Percentiles rank a stretch among this genome's conserved stretches.
phyloP scores from a whole-genome alignment of 2,113 vertebrate genomes.

The Hemiprocne comata region DNA sequence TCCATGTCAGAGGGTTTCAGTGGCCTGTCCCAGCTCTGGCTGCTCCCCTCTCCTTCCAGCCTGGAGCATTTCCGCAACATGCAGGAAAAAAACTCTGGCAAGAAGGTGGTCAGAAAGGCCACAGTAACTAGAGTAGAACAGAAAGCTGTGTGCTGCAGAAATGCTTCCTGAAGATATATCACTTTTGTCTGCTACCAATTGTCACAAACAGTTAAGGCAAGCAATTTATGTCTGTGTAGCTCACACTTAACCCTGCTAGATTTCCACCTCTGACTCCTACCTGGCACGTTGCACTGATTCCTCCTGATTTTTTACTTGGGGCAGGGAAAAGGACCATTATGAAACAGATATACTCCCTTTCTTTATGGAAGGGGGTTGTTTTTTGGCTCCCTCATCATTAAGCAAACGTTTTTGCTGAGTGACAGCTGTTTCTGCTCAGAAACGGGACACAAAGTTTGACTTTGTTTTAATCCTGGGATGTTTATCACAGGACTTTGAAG shows the following conservation, averaged over 20 bases:
- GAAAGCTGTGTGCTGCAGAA: constrained; percentile 7
- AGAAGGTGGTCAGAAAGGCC: constrained; percentile 40
- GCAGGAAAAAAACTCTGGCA: not conserved
- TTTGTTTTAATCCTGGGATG: constrained; percentile 40
- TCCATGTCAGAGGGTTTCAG: constrained; percentile 31
- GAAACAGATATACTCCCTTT: not conserved
- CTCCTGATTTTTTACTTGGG: not conserved
- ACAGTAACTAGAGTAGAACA: not conserved
- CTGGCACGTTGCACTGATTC: not conserved
- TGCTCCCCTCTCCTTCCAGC: constrained; percentile 9
- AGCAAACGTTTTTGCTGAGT: constrained; percentile 15
- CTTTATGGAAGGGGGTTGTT: not conserved
- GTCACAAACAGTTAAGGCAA: constrained; percentile 32
- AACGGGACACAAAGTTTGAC: constrained; percentile 23
- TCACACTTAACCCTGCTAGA: not conserved
- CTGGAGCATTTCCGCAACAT: not conserved
- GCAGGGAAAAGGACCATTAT: not conserved
- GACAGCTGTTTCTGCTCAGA: constrained; percentile 60
- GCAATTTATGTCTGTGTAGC: constrained; percentile 12
- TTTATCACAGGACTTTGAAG: constrained; percentile 51
- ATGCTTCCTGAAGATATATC: not conserved
- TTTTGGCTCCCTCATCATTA: not conserved
- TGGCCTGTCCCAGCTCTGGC: not conserved
- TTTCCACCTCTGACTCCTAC: constrained; percentile 13
- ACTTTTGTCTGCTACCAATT: constrained; percentile 53